Evolutionary conservation across 2,888 invertebrate species (phyloP), one percentile per base, ranked within the genome.

Genomic region (Aethes cnicana): DNA sequence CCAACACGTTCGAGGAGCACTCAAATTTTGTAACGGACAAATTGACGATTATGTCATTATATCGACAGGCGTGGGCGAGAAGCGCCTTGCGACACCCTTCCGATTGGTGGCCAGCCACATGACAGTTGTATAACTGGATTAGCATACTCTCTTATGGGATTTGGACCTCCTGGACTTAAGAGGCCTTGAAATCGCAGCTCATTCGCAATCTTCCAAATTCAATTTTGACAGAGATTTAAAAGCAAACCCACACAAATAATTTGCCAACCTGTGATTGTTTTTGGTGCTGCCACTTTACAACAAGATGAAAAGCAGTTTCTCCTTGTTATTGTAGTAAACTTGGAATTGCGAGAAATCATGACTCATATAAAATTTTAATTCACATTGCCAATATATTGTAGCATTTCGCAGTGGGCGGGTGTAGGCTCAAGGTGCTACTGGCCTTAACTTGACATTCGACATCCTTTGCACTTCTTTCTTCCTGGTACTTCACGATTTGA

Each of bases 391-490:
- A 50, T 50, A 49, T 49, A 49, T 25, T 28, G 49, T 30, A 43
- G 12, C 43, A 50, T 30, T 36, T 30, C 21, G 35, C 18, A 12
- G 50, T 43, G 23, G 50, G 50, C 20, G 49, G 26, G 35, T 28
- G 49, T 44, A 50, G 50, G 50, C 32, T 49, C 55, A 59, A 59
- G 59, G 58, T 49, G 59, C 48, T 52, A 50, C 55, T 42, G 55
- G 49, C 32, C 49, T 47, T 44, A 21, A 33, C 50, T 17, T 32
- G 44, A 41, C 54, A 44, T 57, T 57, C 56, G 44, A 41, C 54
- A 44, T 57, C 58, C 56, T 54, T 17, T 41, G 49, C 42, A 18
- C 35, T 53, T 56, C 44, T 57, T 47, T 47, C 47, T 58, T 62
- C 63, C 60, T 62, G 49, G 63, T 63, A 59, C 50, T 17, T 21